These are phyloP conservation scores for Agrochola lota DNA, from an alignment of 2,888 invertebrate genomes.

Conservation along the genomic window DNA sequence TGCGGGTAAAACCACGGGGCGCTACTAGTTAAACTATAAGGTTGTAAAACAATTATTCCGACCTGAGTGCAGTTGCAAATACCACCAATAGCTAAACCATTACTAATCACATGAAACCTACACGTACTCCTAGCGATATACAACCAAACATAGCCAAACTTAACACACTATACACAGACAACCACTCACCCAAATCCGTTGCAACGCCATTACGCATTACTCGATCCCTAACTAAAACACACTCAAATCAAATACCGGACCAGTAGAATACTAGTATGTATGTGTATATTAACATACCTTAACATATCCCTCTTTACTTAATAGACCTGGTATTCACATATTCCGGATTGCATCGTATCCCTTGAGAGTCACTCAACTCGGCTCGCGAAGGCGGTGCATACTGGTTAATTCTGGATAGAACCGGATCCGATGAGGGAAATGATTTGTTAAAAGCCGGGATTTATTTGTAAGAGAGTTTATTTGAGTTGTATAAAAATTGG, in stretches of 20 bases:
- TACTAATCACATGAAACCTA: not conserved
- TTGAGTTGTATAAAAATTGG: slow-evolving; percentile 8
- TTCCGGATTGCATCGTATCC: slow-evolving; percentile 69
- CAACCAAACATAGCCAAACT: not conserved
- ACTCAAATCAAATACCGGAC: slow-evolving; percentile 28
- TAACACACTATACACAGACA: not conserved
- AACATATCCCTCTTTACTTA: slow-evolving; percentile 39
- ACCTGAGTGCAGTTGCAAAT: not conserved
- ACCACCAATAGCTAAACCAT: not conserved
- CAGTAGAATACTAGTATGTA: not conserved
- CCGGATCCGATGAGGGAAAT: slow-evolving; percentile 61
- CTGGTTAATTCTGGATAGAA: slow-evolving; percentile 69
- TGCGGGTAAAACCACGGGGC: too few relatives aligned
- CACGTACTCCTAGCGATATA: too few relatives aligned
- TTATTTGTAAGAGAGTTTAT: slow-evolving; percentile 20
- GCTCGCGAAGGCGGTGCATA: slow-evolving; percentile 47
- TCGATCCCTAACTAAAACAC: slow-evolving; percentile 20
- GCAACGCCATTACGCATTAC: not conserved
- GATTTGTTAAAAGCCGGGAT: slow-evolving; percentile 64
- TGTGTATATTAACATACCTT: slow-evolving; percentile 33
- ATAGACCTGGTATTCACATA: slow-evolving; percentile 70
- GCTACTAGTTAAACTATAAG: not conserved
- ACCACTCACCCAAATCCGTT: slow-evolving; percentile 13
- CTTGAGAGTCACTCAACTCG: slow-evolving; percentile 66
- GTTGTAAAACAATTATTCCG: not conserved